Conservation (phyloP, 2,797 vertebrate genomes). For the Capromys pilorides region DNA sequence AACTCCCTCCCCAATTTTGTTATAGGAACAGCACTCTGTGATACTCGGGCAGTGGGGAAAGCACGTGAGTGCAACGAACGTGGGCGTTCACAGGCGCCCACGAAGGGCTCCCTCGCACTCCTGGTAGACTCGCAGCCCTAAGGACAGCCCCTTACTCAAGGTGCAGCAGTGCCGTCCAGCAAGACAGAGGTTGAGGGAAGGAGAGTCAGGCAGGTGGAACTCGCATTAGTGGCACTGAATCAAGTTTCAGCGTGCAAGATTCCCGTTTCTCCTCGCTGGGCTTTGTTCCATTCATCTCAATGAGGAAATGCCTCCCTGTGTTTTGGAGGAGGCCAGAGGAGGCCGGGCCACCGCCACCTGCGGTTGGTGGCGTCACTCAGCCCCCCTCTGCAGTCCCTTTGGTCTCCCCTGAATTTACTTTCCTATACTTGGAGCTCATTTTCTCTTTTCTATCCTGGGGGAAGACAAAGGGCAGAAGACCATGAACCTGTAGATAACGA, state of each 20-base stretch:
- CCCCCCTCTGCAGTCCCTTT: conserved; percentile 21
- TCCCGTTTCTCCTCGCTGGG: not conserved
- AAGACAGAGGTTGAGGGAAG: conserved; percentile 12
- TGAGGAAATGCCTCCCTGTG: not conserved
- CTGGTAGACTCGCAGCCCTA: not conserved
- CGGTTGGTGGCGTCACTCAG: not conserved
- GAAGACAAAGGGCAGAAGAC: conserved; percentile 61
- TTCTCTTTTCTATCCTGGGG: conserved; percentile 55
- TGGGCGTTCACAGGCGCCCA: too few species aligned
- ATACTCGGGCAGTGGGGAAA: not conserved
- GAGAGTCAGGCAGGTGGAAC: conserved; percentile 11
- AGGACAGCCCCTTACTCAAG: not conserved
- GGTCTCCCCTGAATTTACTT: conserved; percentile 57
- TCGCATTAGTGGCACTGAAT: conserved; percentile 42
- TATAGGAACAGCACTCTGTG: not conserved
- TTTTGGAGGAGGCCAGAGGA: not conserved
- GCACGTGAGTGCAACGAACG: too few species aligned
- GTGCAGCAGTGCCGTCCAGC: not conserved
- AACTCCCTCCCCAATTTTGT: not conserved
- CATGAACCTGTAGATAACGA: conserved; percentile 55
- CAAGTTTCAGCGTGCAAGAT: conserved; percentile 1
- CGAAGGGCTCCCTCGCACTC: too few species aligned
- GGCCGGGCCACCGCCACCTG: not conserved
- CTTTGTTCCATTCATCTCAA: not conserved
- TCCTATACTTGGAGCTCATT: conserved; percentile 53